Evolutionary conservation across 2,888 invertebrate genomes (phyloP), one percentile per base, ranked within the genome.

Genomic region (Himalopsyche japonica): DNA sequence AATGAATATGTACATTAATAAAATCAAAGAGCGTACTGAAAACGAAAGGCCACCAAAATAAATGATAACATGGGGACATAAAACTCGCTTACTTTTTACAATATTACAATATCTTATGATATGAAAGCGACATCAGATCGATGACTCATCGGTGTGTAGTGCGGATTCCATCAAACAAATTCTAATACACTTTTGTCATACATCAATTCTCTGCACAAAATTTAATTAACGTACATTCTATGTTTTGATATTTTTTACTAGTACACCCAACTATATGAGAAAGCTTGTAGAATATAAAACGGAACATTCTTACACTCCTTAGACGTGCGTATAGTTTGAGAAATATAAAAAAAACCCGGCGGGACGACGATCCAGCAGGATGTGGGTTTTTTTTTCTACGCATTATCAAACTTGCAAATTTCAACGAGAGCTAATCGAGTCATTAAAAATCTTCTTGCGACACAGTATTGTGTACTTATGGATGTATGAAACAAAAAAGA

Each of bases 121-220:
- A 86, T 86, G 86, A 86, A 86, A 86, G 84, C 84, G 80, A 84
- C 80, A 64, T 86, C 84, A 84, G 84, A 82, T 82, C 80, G 80
- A 84, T 80, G 81, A 81, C 57, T 78, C 79, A 37, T 43, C 37
- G 37, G 47, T 79, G 79, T 79, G 47, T 37, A 24, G 80, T 76
- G 80, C 80, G 1, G 34, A n/a, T 24, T 64, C n/a, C 49, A 27
- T 81, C 82, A 30, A 70, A 70, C 27, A 70, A 30, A 70, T 76
- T 82, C 15, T 30, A 32, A n/a, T 82, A 70, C 37, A 70, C 64
- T 70, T 57, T 70, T 32, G 77, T 76, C 43, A 81, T 47, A 76
- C 79, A 64, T 49, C 64, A 49, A 57, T 80, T 76, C 78, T 82
- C 70, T 78, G 80, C 76, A 76, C 78, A 81, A 79, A 83, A 79